Conservation (phyloP, 2,113 vertebrate species). For the Odocoileus hemionus region DNA sequence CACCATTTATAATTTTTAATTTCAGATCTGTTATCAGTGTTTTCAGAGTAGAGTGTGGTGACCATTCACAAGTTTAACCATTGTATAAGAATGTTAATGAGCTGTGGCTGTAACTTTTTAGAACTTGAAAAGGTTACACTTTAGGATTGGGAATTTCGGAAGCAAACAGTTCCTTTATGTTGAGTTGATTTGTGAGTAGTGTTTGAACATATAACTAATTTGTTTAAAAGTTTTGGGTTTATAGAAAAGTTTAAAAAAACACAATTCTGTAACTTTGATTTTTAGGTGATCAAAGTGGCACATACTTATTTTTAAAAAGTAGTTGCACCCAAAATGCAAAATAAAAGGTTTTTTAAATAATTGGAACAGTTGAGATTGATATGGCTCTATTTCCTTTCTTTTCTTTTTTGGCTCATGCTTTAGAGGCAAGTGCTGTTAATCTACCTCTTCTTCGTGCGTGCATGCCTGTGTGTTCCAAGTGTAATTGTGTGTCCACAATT, state of each 20-base stretch:
- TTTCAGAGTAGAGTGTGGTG: not conserved
- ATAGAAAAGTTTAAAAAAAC: not conserved
- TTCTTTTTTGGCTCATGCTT: not conserved
- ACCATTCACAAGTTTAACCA: not conserved
- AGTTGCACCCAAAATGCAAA: not conserved
- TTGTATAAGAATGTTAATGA: slow-evolving; percentile 7
- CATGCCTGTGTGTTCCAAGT: not conserved
- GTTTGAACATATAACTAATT: not conserved
- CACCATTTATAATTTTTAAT: not conserved
- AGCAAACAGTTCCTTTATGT: not conserved
- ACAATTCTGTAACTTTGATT: not conserved
- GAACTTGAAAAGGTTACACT: not conserved
- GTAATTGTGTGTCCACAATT: too few relatives aligned
- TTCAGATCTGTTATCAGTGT: not conserved
- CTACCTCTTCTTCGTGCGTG: not conserved
- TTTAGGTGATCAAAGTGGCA: not conserved
- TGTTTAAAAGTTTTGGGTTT: not conserved
- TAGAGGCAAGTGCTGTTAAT: not conserved
- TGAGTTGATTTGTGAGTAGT: not conserved
- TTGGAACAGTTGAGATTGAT: not conserved
- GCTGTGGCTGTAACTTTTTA: not conserved
- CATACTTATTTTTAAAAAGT: not conserved
- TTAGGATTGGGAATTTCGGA: not conserved
- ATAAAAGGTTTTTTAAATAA: not conserved
- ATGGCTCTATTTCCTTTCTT: not conserved